Conservation (phyloP, 2,797 vertebrate genomes). For the Yasuhikotakia modesta region DNA sequence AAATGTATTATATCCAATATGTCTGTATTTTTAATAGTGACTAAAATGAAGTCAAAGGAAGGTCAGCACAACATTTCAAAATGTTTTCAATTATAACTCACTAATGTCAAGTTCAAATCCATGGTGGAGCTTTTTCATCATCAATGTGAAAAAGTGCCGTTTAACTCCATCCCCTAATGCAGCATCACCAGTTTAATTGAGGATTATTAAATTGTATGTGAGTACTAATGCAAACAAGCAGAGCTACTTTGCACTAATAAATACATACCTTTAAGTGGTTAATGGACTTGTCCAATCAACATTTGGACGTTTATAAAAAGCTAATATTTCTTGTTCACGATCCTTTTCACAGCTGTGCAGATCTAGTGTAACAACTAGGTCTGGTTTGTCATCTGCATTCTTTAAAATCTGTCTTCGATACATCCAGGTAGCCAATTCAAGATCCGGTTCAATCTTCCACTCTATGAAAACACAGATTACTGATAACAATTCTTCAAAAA, state of each 20-base stretch:
- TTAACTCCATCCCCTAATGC: constrained; percentile 42
- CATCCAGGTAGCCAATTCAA: constrained; percentile 13
- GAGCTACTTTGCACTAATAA: constrained; percentile 20
- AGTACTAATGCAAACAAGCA: neutral
- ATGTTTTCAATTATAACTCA: constrained; percentile 16
- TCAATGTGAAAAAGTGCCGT: constrained; percentile 29
- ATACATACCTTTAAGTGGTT: constrained; percentile 20
- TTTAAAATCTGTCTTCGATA: constrained; percentile 20
- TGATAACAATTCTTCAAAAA: too few species aligned
- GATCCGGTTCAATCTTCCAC: constrained; percentile 25
- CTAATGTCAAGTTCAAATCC: constrained; percentile 39
- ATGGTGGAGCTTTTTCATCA: constrained; percentile 40
- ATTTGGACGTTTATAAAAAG: constrained; percentile 35
- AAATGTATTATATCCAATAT: too few species aligned
- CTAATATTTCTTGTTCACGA: constrained; percentile 27
- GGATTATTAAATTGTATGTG: too few species aligned
- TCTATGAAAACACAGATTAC: constrained; percentile 23
- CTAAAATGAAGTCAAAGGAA: too few species aligned
- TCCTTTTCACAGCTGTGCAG: constrained; percentile 16
- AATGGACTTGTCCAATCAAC: constrained; percentile 39
- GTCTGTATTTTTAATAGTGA: too few species aligned
- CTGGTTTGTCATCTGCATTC: constrained; percentile 27
- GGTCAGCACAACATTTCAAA: too few species aligned
- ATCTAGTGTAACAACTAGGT: constrained; percentile 34
- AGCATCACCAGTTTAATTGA: constrained; percentile 44